A percentile compares a stretch with the other conserved stretches of the same genome.
These are phyloP conservation scores for Drosophila tanythrix DNA, from an alignment of 2,888 invertebrate genomes.

Conservation along the genomic window DNA sequence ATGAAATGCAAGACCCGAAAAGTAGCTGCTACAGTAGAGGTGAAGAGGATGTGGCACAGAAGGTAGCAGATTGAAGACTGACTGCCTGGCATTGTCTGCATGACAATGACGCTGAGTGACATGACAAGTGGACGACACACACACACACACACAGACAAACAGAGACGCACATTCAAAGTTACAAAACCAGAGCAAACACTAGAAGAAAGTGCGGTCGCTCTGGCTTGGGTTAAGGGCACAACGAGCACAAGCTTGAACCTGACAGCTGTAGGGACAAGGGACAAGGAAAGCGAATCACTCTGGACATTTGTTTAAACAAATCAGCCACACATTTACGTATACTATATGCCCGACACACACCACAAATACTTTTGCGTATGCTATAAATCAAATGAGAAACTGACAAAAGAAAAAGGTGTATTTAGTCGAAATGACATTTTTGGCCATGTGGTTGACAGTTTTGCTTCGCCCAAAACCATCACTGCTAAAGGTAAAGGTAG, in stretches of 20 bases:
- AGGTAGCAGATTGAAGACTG: conserved; percentile 44
- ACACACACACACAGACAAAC: conserved; percentile 16
- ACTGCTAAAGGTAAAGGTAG: conserved; percentile 23
- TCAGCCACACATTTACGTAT: conserved; percentile 58
- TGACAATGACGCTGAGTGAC: conserved; percentile 77
- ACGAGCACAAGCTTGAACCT: conserved; percentile 65
- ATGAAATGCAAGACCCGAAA: conserved; percentile 54
- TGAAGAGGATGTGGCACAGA: background rate
- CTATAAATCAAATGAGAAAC: conserved; percentile 73
- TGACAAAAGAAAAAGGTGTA: conserved; percentile 68
- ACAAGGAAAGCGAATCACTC: conserved; percentile 42
- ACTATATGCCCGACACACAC: conserved; percentile 17
- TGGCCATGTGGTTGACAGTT: conserved; percentile 50
- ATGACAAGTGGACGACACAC: conserved; percentile 77
- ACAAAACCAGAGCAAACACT: conserved; percentile 61
- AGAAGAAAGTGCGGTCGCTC: conserved; percentile 59
- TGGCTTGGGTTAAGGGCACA: conserved; percentile 52
- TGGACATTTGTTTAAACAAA: conserved; percentile 62
- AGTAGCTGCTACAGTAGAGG: conserved; percentile 7
- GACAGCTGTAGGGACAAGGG: conserved; percentile 71
- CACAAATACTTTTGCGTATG: conserved; percentile 56
- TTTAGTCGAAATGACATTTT: conserved; percentile 66
- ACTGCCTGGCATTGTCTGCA: conserved; percentile 62
- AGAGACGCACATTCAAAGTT: conserved; percentile 33
- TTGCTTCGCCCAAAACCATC: conserved; percentile 19